Evolutionary conservation across 2,113 vertebrate genomes (phyloP).

Genomic region (Lophotis ruficrista): DNA sequence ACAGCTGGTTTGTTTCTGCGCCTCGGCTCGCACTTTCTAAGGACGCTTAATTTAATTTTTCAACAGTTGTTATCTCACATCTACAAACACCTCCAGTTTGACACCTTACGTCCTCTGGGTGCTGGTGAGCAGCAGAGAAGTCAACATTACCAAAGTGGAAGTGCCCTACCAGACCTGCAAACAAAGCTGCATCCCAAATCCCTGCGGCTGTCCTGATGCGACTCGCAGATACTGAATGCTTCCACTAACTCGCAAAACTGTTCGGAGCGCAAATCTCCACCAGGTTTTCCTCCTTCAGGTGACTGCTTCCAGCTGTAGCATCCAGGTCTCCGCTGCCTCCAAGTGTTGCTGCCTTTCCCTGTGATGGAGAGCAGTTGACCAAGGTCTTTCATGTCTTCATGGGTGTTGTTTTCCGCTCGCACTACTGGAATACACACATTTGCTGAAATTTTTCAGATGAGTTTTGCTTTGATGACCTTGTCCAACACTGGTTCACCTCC

Average conservation of each 20-base stretch:
- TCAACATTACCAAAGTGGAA: background rate
- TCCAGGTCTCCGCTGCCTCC: background rate
- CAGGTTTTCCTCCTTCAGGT: background rate
- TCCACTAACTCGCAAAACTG: background rate
- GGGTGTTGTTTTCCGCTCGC: background rate
- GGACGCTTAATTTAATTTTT: background rate
- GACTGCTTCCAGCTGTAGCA: background rate
- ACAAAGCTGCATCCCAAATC: background rate
- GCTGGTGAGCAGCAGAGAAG: background rate
- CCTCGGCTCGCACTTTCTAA: background rate
- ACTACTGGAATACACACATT: fast-evolving
- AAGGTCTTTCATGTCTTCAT: background rate
- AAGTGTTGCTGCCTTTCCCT: background rate
- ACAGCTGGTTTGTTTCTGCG: background rate
- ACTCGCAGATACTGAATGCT: background rate
- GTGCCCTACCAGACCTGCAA: background rate
- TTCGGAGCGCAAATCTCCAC: background rate
- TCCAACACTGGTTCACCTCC: background rate
- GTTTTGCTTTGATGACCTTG: background rate
- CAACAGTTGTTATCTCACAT: background rate
- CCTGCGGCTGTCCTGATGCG: background rate
- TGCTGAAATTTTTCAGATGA: background rate
- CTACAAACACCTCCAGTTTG: background rate
- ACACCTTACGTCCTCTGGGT: background rate
- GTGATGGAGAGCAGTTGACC: fast-evolving